Percentiles rank a stretch among this genome's conserved stretches.
These are phyloP conservation scores for Knipowitschia caucasica DNA, from an alignment of 2,797 vertebrate species.

Conservation along the genomic window DNA sequence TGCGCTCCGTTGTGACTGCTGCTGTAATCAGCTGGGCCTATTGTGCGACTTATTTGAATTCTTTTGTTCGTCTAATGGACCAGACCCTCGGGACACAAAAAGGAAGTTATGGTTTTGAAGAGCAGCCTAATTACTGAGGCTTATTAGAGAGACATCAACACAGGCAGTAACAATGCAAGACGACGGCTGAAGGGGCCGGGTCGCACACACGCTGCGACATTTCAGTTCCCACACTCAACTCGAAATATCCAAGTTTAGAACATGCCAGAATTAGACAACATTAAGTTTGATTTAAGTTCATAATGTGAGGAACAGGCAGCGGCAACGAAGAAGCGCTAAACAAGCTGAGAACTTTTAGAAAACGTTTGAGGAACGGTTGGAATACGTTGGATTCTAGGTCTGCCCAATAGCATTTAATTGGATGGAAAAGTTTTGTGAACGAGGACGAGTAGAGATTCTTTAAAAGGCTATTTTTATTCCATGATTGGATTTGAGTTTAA, in stretches of 20 bases:
- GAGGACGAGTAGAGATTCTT: no score
- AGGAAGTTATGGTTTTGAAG: slow-evolving; percentile 55
- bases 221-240: slow-evolving; percentile 40
- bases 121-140: slow-evolving; percentile 59
- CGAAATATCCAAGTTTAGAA: slow-evolving; percentile 37
- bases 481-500: no score
- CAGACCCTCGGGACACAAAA: slow-evolving; percentile 48
- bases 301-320: slow-evolving; percentile 2
- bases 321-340: not conserved
- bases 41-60: slow-evolving; percentile 47
- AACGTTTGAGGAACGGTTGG: no score
- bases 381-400: no score
- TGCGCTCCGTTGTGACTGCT: slow-evolving; percentile 14
- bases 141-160: slow-evolving; percentile 51
- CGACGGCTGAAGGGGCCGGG: slow-evolving; percentile 35
- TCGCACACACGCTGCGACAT: slow-evolving; percentile 38
- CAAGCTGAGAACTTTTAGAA: not conserved
- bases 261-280: slow-evolving; percentile 35
- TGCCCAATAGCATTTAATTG: no score
- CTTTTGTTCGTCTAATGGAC: slow-evolving; percentile 58
- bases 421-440: no score
- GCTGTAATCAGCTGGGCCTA: slow-evolving; percentile 37
- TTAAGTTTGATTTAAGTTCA: slow-evolving; percentile 22
- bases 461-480: no score
- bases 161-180: slow-evolving; percentile 38